Percentiles rank a stretch among this genome's conserved stretches.
Conservation (phyloP, 2,888 invertebrate species). For the Teinopalpus imperialis region DNA sequence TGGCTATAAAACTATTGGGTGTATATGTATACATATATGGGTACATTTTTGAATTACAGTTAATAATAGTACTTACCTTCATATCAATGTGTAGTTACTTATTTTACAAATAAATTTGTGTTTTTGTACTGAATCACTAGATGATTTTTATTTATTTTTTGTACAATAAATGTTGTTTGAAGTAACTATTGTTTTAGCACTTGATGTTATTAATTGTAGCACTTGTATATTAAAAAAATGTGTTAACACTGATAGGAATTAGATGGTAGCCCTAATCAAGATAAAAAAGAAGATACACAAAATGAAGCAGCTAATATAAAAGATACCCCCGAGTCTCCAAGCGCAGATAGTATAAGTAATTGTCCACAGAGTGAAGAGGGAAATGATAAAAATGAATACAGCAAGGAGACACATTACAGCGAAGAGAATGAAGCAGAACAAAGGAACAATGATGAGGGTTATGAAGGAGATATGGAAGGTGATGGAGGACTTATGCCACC, state of each 20-base stretch:
- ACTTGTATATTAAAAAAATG: constrained; percentile 35
- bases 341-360: constrained; percentile 46
- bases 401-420: constrained; percentile 34
- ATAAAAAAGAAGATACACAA: constrained; percentile 40
- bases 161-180: too few species aligned
- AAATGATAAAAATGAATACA: constrained; percentile 32
- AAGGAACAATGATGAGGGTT: constrained; percentile 83
- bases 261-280: constrained; percentile 51
- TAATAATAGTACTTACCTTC: too few species aligned
- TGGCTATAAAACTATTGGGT: too few species aligned
- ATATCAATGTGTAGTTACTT: too few species aligned
- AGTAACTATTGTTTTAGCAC: too few species aligned
- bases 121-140: too few species aligned
- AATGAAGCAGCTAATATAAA: constrained; percentile 27
- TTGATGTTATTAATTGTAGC: too few species aligned
- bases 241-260: constrained; percentile 60
- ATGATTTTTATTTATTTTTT: too few species aligned
- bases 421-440: constrained; percentile 48
- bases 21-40: too few species aligned
- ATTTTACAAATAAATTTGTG: too few species aligned
- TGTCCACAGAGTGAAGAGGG: constrained; percentile 61
- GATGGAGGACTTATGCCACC: constrained; percentile 94
- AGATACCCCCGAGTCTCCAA: constrained; percentile 16
- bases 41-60: too few species aligned
- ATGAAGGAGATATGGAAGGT: constrained; percentile 81